Evolutionary conservation across 2,113 vertebrate genomes (phyloP).

Genomic region (Forbesichthys agassizii): DNA sequence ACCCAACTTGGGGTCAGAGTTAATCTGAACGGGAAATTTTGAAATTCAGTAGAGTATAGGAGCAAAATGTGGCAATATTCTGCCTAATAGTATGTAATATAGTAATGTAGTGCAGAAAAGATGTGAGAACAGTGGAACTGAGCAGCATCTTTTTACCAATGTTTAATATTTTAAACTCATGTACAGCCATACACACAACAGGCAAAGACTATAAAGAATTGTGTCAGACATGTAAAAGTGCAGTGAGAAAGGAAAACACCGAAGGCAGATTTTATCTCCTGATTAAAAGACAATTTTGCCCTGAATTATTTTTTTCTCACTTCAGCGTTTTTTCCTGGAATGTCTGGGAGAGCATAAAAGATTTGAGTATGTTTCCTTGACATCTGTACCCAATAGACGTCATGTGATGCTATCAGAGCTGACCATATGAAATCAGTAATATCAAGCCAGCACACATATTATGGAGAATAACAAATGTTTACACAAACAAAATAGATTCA

Average conservation of each 20-base stretch:
- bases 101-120: not conserved
- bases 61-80: not conserved
- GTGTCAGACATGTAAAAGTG: constrained; percentile 16
- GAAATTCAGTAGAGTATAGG: not conserved
- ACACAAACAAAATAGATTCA: too few relatives aligned
- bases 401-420: too few relatives aligned
- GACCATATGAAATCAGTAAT: too few relatives aligned
- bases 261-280: constrained; percentile 45
- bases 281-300: constrained; percentile 48
- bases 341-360: constrained; percentile 33
- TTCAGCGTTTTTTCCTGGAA: constrained; percentile 55
- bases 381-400: not conserved
- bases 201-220: not conserved
- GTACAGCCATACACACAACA: not conserved
- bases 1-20: constrained; percentile 2
- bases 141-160: not conserved
- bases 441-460: too few relatives aligned
- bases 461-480: too few relatives aligned
- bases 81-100: not conserved
- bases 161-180: not conserved
- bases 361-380: constrained; percentile 18
- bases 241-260: constrained; percentile 1
- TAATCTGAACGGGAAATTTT: not conserved
- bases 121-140: not conserved
- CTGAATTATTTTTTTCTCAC: constrained; percentile 52